Percentiles rank a stretch among this genome's conserved stretches.
phyloP scores from a whole-genome alignment of 1,140 invertebrate genomes.

The Pogonognathellus flavescens region DNA sequence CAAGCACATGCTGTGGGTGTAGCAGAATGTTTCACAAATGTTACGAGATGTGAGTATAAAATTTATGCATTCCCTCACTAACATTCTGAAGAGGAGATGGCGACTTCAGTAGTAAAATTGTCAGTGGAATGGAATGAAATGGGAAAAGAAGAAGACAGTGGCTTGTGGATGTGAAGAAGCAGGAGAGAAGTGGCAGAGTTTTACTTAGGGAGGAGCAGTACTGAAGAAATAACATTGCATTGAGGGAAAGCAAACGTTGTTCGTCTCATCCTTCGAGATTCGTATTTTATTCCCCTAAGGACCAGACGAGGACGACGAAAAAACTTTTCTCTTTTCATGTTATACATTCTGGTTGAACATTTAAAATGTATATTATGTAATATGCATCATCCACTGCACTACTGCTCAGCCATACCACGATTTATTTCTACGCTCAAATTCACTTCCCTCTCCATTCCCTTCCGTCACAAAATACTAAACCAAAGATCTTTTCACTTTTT shows the following conservation, averaged over 20 bases:
- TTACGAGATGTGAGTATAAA: too few species aligned
- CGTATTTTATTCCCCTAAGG: conserved; percentile 40
- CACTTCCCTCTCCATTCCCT: too few species aligned
- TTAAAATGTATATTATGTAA: conserved; percentile 16
- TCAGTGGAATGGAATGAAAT: neutral
- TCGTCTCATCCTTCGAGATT: conserved; percentile 34
- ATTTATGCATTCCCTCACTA: too few species aligned
- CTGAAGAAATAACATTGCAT: neutral
- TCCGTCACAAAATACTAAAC: too few species aligned
- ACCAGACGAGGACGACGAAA: conserved; percentile 10
- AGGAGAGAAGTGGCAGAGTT: neutral
- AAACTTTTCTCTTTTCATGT: conserved; percentile 20
- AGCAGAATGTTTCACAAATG: too few species aligned
- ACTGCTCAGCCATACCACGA: neutral
- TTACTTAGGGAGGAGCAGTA: neutral
- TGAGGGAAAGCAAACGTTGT: conserved; percentile 25
- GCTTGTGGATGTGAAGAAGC: neutral
- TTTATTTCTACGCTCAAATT: neutral
- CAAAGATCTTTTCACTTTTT: too few species aligned
- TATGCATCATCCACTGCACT: neutral
- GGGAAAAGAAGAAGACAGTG: neutral
- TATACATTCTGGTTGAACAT: conserved; percentile 8
- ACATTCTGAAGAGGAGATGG: too few species aligned
- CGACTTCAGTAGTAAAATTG: too few species aligned
- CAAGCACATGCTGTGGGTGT: too few species aligned